Conservation (phyloP, 2,888 invertebrate species). For the Byasa hedistus region DNA sequence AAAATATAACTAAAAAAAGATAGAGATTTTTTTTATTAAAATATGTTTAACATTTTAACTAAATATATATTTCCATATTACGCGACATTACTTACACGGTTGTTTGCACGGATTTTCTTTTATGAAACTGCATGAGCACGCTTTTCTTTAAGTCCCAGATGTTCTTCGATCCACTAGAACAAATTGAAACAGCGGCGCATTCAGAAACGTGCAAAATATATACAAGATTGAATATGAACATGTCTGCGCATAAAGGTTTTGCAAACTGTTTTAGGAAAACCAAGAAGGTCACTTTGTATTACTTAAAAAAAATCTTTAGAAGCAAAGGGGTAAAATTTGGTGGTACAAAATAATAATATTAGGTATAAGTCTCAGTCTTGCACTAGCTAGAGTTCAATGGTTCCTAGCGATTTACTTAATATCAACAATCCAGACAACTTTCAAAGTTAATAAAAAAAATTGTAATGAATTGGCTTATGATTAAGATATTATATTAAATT, state of each 20-base stretch:
- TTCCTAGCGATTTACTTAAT: no score
- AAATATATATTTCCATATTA: background rate
- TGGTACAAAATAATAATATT: no score
- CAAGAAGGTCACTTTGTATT: background rate
- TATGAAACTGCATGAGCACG: background rate
- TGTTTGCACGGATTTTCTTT: background rate
- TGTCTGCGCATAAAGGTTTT: background rate
- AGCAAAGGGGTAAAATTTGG: no score
- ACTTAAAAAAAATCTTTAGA: background rate
- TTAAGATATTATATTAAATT: no score
- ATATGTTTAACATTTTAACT: no score
- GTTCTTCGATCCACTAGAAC: background rate
- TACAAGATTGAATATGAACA: background rate
- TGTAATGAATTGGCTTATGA: no score
- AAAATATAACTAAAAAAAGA: no score
- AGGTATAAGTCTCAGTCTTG: no score
- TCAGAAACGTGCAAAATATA: background rate
- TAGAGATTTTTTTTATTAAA: no score
- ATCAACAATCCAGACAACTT: no score
- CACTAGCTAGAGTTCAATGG: no score
- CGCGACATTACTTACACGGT: background rate
- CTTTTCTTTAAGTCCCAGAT: background rate
- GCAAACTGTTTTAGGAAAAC: background rate
- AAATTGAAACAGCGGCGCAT: background rate
- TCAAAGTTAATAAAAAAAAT: no score